Percentiles rank a stretch among this genome's conserved stretches.
phyloP scores from a whole-genome alignment of 2,888 invertebrate genomes.

The Cybosia mesomella region DNA sequence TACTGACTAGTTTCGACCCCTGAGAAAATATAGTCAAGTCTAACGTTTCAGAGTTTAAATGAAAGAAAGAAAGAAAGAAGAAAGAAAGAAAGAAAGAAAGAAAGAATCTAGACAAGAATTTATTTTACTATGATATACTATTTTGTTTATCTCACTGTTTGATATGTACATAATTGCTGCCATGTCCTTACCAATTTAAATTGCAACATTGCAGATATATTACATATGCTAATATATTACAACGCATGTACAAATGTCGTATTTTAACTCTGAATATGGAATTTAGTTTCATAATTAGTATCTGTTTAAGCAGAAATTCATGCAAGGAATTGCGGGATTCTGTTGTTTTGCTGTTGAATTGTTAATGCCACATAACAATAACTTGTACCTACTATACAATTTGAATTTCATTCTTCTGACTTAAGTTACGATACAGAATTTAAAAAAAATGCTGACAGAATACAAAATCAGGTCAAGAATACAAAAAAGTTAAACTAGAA shows the following conservation, averaged over 20 bases:
- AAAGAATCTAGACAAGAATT: too few relatives aligned
- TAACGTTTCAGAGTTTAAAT: too few relatives aligned
- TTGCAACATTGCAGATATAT: constrained; percentile 56
- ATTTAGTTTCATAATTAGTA: constrained; percentile 65
- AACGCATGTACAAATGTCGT: constrained; percentile 57
- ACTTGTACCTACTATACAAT: neutral
- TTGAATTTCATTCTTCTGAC: neutral
- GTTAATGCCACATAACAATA: constrained; percentile 26
- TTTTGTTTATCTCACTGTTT: constrained; percentile 36
- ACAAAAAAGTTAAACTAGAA: too few relatives aligned
- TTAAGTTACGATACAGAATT: too few relatives aligned
- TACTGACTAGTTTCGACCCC: too few relatives aligned
- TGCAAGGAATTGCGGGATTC: constrained; percentile 50
- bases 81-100: too few relatives aligned
- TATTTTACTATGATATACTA: constrained; percentile 24
- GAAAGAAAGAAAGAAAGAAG: too few relatives aligned
- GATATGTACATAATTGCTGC: constrained; percentile 35
- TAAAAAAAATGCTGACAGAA: too few relatives aligned
- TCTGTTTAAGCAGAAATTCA: constrained; percentile 46
- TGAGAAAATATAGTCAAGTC: too few relatives aligned
- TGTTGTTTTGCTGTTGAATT: too few relatives aligned
- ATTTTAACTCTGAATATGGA: constrained; percentile 55
- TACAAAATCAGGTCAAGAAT: too few relatives aligned
- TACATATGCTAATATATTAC: constrained; percentile 61
- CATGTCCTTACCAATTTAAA: constrained; percentile 50